phyloP scores from a whole-genome alignment of 23 tunicate species.

The Clavelina lepadiformis region DNA sequence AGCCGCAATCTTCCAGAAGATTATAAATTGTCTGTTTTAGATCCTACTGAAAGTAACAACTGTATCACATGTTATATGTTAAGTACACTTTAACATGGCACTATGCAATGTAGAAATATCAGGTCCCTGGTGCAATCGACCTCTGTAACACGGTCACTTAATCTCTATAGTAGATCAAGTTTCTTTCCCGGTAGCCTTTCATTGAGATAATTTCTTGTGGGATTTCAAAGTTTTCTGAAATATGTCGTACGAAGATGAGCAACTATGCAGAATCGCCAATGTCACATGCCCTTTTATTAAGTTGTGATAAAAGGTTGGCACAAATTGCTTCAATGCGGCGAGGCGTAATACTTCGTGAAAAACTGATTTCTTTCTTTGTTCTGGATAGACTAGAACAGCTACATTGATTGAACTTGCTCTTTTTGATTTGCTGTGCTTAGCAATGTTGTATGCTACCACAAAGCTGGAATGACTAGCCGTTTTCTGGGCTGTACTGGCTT shows the following conservation, averaged over 20 bases:
- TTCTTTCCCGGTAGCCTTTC: conserved; percentile 71
- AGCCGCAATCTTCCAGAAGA: conserved; percentile 60
- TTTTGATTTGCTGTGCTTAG: conserved; percentile 59
- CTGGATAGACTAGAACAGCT: conserved; percentile 60
- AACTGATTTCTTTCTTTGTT: conserved; percentile 66
- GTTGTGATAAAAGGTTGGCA: conserved; percentile 73
- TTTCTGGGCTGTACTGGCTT: conserved; percentile 65
- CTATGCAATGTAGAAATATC: conserved; percentile 72
- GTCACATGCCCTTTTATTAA: conserved; percentile 47
- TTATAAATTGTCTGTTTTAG: conserved; percentile 47
- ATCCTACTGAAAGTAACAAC: conserved; percentile 37
- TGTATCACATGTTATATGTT: conserved; percentile 56
- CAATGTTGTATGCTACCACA: conserved; percentile 64
- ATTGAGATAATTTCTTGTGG: conserved; percentile 62
- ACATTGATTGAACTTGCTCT: conserved; percentile 38
- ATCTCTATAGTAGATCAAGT: conserved; percentile 62
- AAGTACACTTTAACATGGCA: conserved; percentile 58
- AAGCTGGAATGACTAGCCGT: conserved; percentile 61
- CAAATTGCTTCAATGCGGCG: conserved; percentile 89
- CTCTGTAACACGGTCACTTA: conserved; percentile 67
- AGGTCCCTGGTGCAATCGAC: conserved; percentile 49
- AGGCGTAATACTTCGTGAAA: conserved; percentile 66
- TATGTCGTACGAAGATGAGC: conserved; percentile 34
- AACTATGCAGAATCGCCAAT: conserved; percentile 66
- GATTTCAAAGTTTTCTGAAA: conserved; percentile 60